Conservation (phyloP, 2,888 invertebrate genomes). For the Hecatera dysodea region DNA sequence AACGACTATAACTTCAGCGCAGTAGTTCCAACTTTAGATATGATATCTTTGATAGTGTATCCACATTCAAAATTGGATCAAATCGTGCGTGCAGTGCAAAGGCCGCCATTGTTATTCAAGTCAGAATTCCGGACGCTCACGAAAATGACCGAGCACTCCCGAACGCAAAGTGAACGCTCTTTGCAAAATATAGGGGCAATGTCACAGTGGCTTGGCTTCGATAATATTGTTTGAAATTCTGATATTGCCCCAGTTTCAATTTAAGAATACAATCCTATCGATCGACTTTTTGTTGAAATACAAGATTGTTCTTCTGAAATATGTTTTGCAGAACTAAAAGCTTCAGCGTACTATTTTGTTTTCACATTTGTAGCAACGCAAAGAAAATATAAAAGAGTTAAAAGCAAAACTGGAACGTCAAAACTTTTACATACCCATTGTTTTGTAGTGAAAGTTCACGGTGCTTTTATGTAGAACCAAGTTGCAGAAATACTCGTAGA, state of each 20-base stretch:
- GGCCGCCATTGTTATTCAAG: constrained; percentile 71
- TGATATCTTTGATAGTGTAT: constrained; percentile 42
- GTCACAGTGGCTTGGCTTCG: background rate
- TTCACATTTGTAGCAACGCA: constrained; percentile 9
- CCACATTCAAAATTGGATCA: constrained; percentile 64
- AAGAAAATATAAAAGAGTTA: constrained; percentile 2
- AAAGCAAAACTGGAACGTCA: constrained; percentile 10
- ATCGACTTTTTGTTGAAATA: background rate
- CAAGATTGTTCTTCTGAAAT: background rate
- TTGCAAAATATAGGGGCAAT: constrained; percentile 22
- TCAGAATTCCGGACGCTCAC: constrained; percentile 59
- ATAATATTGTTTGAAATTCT: constrained; percentile 12
- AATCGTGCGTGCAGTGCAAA: constrained; percentile 66
- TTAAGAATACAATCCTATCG: background rate
- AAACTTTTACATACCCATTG: constrained; percentile 13
- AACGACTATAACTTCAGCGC: constrained; percentile 18
- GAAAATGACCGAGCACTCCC: constrained; percentile 63
- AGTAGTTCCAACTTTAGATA: constrained; percentile 22
- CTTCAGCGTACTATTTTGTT: background rate
- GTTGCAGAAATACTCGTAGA: background rate
- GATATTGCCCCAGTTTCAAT: constrained; percentile 25
- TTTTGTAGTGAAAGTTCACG: constrained; percentile 2
- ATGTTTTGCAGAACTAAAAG: constrained; percentile 7
- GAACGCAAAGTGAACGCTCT: constrained; percentile 38
- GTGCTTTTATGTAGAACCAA: background rate